These are phyloP conservation scores for Propithecus deckenii DNA, from an alignment of 2,797 vertebrate genomes.

Conservation along the genomic window DNA sequence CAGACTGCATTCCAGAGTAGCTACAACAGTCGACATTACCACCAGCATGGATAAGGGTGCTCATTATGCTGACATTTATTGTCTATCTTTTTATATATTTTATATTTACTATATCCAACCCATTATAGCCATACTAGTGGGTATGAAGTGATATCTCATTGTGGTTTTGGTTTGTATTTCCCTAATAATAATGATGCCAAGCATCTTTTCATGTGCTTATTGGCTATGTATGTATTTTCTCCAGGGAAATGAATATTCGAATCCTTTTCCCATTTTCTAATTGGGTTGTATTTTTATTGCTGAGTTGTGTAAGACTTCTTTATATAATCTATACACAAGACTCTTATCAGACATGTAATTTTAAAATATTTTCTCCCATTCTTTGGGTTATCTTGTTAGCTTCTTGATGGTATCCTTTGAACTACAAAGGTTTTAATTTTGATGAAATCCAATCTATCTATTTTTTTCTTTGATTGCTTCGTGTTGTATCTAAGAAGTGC, in stretches of 20 bases:
- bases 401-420: neutral
- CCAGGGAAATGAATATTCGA: neutral
- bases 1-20: neutral
- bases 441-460: neutral
- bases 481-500: neutral
- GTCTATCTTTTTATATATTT: neutral
- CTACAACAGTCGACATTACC: neutral
- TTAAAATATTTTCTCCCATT: constrained; percentile 23
- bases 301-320: neutral
- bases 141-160: neutral
- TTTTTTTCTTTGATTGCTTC: neutral
- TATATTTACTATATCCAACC: neutral
- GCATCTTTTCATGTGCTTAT: neutral
- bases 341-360: neutral
- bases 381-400: neutral
- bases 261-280: neutral
- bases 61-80: neutral
- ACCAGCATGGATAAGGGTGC: neutral
- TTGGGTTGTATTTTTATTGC: neutral
- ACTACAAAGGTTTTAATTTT: constrained; percentile 14
- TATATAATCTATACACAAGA: neutral
- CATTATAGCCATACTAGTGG: neutral
- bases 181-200: neutral
- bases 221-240: neutral
- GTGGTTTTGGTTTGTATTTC: neutral